Evolutionary conservation across 2,888 invertebrate genomes (phyloP).

Genomic region (Andrena marginata): DNA sequence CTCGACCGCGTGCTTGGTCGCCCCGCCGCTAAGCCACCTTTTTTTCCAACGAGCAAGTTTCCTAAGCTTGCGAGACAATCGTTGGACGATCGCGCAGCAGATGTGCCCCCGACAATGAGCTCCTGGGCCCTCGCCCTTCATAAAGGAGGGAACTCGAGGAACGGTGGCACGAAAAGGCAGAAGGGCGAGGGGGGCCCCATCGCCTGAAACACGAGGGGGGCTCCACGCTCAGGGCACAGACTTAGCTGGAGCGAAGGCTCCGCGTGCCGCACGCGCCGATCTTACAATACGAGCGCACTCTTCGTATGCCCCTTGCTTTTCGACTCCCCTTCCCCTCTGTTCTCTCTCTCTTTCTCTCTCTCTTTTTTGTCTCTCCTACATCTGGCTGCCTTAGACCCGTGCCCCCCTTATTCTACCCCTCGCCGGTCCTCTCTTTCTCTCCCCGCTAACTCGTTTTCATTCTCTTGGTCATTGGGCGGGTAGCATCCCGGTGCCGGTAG

Average conservation of each 20-base stretch:
- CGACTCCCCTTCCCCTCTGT: slow-evolving; percentile 59
- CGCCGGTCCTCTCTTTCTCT: slow-evolving; percentile 50
- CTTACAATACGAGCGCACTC: slow-evolving; percentile 83
- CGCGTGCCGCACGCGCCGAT: slow-evolving; percentile 84
- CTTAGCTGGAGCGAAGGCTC: slow-evolving; percentile 75
- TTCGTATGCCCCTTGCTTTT: slow-evolving; percentile 79
- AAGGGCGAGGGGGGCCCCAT: slow-evolving; percentile 60
- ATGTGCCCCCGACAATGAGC: slow-evolving; percentile 84
- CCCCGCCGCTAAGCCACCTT: slow-evolving; percentile 80
- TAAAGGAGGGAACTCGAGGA: slow-evolving; percentile 80
- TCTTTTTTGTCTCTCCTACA: slow-evolving; percentile 67
- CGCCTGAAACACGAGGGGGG: slow-evolving; percentile 66
- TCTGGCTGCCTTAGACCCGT: slow-evolving; percentile 81
- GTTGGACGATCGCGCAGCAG: slow-evolving; percentile 82
- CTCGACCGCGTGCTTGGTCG: slow-evolving; percentile 62
- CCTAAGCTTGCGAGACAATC: slow-evolving; percentile 84
- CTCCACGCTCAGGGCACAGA: slow-evolving; percentile 68
- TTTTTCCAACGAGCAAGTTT: slow-evolving; percentile 79
- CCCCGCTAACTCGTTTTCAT: slow-evolving; percentile 61
- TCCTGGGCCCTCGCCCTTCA: slow-evolving; percentile 77
- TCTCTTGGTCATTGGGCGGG: slow-evolving; percentile 49
- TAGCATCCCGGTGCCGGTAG: slow-evolving; percentile 51
- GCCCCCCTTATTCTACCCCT: slow-evolving; percentile 49
- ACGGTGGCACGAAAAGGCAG: slow-evolving; percentile 69
- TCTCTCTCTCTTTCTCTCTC: slow-evolving; percentile 5